Base-by-base conservation (phyloP, 1,140 invertebrate genomes). In the Muscidifurax raptorellus region DNA sequence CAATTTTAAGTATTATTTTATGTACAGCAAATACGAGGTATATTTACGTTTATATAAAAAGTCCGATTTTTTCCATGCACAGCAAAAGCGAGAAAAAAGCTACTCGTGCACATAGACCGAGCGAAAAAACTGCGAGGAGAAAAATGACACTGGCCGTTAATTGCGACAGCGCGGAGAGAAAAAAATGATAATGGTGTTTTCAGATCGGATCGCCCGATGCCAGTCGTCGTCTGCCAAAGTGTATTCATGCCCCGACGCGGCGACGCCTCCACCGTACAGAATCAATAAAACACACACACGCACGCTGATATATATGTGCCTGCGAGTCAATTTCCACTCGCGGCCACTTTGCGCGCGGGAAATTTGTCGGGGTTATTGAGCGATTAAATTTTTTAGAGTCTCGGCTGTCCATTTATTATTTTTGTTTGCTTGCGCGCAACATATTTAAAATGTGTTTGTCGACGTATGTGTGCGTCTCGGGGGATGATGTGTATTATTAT, bases 171-270 rank as follows among this genome's bases (percentile, higher is more conserved):
- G 36, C 4, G 36, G 64, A 67, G 74, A n/a, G 52, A 59, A 59
- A 79, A 85, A 84, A 85, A 59, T 69, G 25, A 69, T 77, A 85
- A 64, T 44, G 25, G 4, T n/a, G 30, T 59, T 80, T 83, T 69
- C 18, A 64, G 64, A 78, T 77, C 36, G 75, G 32, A 83, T 83
- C 82, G n/a, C 7, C 25, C 27, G 18, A 22, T 67, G 25, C 36
- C 36, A 40, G 36, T 40, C 59, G 36, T 40, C 59, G 66, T 69
- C 66, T 30, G 25, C 66, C 10, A 69, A n/a, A 27, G 64, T 28
- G 66, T 28, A 28, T 69, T n/a, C 22, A n/a, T 27, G 66, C 0
- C 12, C 27, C 66, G 66, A 30, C 25, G 66, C 66, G 27, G 22
- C 7, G 9, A 10, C 27, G 27, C 3, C 6, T 7, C 25, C 66